Evolutionary conservation across 1,140 invertebrate genomes (phyloP).

Genomic region (Papilio polytes): DNA sequence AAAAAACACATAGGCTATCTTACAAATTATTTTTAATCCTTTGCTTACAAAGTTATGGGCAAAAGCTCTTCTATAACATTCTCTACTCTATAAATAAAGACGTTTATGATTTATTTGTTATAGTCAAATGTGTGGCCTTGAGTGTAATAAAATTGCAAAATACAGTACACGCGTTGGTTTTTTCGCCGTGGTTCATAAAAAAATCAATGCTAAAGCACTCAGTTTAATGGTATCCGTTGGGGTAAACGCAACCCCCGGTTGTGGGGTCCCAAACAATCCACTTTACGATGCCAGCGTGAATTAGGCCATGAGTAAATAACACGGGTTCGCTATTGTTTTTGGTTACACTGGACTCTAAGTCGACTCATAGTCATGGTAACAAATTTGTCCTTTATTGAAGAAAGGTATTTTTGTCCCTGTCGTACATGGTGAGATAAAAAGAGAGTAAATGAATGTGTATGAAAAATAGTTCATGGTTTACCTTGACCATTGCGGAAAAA

Average conservation of each 20-base stretch:
- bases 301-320: constrained; percentile 33
- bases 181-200: constrained; percentile 6
- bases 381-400: neutral
- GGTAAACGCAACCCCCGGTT: constrained; percentile 23
- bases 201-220: constrained; percentile 34
- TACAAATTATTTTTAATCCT: too few species aligned
- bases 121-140: neutral
- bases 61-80: too few species aligned
- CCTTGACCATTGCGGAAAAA: too few species aligned
- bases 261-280: constrained; percentile 27
- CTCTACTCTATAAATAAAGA: too few species aligned
- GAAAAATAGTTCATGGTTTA: neutral
- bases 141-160: neutral
- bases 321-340: constrained; percentile 30
- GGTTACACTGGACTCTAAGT: constrained; percentile 22
- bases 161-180: neutral
- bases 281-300: constrained; percentile 24
- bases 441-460: neutral
- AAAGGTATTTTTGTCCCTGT: neutral
- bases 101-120: too few species aligned
- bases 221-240: constrained; percentile 31
- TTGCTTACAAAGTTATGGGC: too few species aligned
- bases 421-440: neutral
- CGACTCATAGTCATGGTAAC: constrained; percentile 18
- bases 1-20: too few species aligned